Conservation (phyloP, 2,797 vertebrate species). For the Alectoris magna region DNA sequence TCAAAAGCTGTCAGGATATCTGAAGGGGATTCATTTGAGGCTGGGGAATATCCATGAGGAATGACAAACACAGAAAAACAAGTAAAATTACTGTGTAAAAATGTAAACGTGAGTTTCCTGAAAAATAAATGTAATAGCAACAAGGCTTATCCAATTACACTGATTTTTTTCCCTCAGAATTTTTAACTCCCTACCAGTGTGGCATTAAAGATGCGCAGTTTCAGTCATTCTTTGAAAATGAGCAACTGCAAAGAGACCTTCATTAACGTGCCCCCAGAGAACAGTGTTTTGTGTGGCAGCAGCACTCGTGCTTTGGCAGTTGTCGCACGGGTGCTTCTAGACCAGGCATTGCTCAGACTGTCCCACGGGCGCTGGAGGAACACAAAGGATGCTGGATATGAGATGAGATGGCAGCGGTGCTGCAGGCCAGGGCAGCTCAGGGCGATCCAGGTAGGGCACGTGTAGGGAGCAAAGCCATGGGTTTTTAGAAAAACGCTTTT, state of each 20-base stretch:
- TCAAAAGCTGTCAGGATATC: background rate
- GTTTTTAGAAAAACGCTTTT: background rate
- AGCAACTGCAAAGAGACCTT: background rate
- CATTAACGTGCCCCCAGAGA: background rate
- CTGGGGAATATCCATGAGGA: background rate
- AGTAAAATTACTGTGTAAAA: background rate
- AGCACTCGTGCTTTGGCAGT: background rate
- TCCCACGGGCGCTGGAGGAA: background rate
- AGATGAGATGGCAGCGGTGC: background rate
- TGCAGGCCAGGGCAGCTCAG: fast-evolving
- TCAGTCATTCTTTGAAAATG: background rate
- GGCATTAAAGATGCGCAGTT: background rate
- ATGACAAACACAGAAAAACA: background rate
- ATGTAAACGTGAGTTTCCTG: background rate
- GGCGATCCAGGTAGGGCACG: background rate
- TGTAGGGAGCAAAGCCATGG: background rate
- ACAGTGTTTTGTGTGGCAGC: background rate
- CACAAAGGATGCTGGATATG: background rate
- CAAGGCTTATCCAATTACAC: background rate
- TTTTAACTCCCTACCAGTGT: background rate
- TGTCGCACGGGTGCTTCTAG: background rate
- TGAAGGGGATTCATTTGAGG: background rate
- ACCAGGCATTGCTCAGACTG: background rate
- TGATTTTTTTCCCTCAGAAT: background rate
- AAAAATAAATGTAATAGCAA: background rate